A percentile compares a stretch with the other conserved stretches of the same genome.
Evolutionary conservation across 2,888 invertebrate species (phyloP).

Genomic region (Mimumesa dahlbomi): DNA sequence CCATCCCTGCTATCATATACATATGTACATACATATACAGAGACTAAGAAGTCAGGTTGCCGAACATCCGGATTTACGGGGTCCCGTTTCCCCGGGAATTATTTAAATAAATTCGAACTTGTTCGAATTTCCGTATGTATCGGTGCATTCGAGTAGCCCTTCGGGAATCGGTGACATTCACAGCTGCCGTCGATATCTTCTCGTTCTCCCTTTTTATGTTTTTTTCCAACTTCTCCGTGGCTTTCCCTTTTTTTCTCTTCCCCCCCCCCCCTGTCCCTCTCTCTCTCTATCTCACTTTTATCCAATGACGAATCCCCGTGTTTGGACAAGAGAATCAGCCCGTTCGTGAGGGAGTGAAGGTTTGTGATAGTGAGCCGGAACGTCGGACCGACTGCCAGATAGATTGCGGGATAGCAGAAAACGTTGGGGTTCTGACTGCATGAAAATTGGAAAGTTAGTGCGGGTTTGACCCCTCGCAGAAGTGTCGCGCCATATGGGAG

Average conservation of each 20-base stretch:
- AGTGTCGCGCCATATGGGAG: conserved; percentile 46
- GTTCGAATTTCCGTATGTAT: too few species aligned
- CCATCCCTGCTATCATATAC: too few species aligned
- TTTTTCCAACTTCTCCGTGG: conserved; percentile 20
- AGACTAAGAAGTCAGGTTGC: too few species aligned
- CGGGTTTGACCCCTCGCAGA: conserved; percentile 30
- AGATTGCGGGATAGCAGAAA: conserved; percentile 42
- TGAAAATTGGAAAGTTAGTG: conserved; percentile 53
- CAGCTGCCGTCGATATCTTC: conserved; percentile 41
- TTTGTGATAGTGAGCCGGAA: conserved; percentile 20
- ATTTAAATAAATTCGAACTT: not conserved
- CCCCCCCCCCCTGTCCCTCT: conserved; percentile 24
- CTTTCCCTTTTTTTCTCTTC: conserved; percentile 11
- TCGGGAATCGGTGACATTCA: conserved; percentile 7
- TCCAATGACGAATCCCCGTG: conserved; percentile 48
- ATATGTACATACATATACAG: too few species aligned
- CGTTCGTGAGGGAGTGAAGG: not conserved
- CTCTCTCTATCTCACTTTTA: conserved; percentile 28
- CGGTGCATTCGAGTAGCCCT: not conserved
- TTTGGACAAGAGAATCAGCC: not conserved
- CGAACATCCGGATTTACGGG: too few species aligned
- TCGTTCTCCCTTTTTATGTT: too few species aligned
- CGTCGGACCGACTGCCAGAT: conserved; percentile 14
- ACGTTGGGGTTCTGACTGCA: conserved; percentile 29
- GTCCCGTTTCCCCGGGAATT: too few species aligned